These are phyloP conservation scores for Drosophila formosana DNA, from an alignment of 2,888 invertebrate species.

Conservation along the genomic window DNA sequence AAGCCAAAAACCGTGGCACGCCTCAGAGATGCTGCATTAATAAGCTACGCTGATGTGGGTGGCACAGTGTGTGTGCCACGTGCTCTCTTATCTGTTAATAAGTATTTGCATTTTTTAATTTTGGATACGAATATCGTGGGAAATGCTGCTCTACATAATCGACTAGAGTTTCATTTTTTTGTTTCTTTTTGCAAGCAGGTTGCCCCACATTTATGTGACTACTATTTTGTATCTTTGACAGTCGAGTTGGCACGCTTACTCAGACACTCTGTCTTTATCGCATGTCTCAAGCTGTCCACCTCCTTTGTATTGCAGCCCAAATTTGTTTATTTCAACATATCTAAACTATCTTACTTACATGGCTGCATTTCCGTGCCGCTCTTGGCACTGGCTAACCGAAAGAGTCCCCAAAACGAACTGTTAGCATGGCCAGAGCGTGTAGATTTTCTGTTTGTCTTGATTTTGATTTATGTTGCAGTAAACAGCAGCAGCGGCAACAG, in stretches of 20 bases:
- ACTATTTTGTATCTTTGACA: conserved; percentile 2
- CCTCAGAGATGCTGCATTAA: conserved; percentile 47
- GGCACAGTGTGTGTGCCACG: conserved; percentile 12
- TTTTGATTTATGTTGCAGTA: conserved; percentile 78
- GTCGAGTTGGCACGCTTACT: conserved; percentile 20
- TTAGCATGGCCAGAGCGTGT: conserved; percentile 40
- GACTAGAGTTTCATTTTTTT: not conserved
- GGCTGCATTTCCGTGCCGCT: conserved; percentile 58
- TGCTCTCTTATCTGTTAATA: conserved; percentile 52
- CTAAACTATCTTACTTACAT: conserved; percentile 67
- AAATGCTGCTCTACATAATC: conserved; percentile 1
- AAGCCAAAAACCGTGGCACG: not conserved
- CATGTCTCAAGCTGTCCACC: conserved; percentile 45
- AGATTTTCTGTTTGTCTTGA: conserved; percentile 65
- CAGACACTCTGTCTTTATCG: conserved; percentile 20
- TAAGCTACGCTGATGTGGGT: conserved; percentile 22
- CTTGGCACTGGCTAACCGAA: conserved; percentile 25
- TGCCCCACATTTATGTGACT: not conserved
- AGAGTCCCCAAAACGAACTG: conserved; percentile 13
- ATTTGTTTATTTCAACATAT: conserved; percentile 69
- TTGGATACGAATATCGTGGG: not conserved
- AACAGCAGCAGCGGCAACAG: conserved; percentile 36
- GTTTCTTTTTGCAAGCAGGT: not conserved
- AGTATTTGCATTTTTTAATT: conserved; percentile 23
- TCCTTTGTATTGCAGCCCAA: conserved; percentile 38